Conservation (phyloP, 2,888 invertebrate species). For the Cyclophora punctaria region DNA sequence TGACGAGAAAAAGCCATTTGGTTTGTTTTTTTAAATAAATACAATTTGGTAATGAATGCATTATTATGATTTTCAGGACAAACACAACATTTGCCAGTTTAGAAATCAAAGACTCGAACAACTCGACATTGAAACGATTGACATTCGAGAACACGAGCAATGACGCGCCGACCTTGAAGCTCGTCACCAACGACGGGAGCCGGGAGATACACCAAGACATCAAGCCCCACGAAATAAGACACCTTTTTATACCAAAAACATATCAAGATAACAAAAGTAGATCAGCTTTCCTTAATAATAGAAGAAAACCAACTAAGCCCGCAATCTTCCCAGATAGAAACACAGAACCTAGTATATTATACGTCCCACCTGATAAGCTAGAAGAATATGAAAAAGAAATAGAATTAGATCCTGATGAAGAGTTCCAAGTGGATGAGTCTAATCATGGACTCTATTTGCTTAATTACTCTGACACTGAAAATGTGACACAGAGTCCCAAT, state of each 20-base stretch:
- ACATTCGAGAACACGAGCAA: slow-evolving; percentile 59
- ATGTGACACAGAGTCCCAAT: slow-evolving; percentile 44
- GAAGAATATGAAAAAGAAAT: slow-evolving; percentile 63
- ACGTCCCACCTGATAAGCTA: slow-evolving; percentile 63
- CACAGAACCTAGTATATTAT: slow-evolving; percentile 53
- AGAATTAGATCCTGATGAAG: slow-evolving; percentile 69
- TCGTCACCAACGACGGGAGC: slow-evolving; percentile 54
- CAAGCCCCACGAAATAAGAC: slow-evolving; percentile 63
- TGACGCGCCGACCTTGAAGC: slow-evolving; percentile 46
- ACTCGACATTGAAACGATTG: slow-evolving; percentile 54
- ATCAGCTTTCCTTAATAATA: slow-evolving; percentile 57
- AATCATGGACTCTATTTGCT: slow-evolving; percentile 69
- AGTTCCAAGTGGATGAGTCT: slow-evolving; percentile 71
- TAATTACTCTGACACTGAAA: slow-evolving; percentile 67
- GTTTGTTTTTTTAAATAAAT: too few species aligned
- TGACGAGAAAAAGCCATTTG: too few species aligned
- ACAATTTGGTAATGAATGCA: too few species aligned
- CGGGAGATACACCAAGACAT: slow-evolving; percentile 57
- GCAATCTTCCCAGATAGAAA: slow-evolving; percentile 37
- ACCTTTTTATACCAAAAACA: slow-evolving; percentile 57
- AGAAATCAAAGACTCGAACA: slow-evolving; percentile 58
- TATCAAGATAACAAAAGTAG: slow-evolving; percentile 58
- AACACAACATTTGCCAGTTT: slow-evolving; percentile 66
- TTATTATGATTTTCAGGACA: slow-evolving; percentile 45
- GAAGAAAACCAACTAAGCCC: slow-evolving; percentile 41